A percentile compares a stretch with the other conserved stretches of the same genome.
Evolutionary conservation across 2,888 invertebrate species (phyloP).

Genomic region (Thecophora atra): DNA sequence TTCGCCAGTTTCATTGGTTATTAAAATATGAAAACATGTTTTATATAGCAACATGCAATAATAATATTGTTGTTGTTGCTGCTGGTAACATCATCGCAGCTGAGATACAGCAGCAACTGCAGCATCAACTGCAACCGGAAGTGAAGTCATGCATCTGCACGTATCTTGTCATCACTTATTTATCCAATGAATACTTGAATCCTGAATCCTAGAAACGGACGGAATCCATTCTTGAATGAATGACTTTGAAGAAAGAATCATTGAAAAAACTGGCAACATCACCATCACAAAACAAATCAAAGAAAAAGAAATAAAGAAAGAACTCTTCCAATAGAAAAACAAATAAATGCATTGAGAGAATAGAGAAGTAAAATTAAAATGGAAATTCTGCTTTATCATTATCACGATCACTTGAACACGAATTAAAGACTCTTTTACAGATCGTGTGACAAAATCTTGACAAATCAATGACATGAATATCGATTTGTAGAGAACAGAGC

Average conservation of each 20-base stretch:
- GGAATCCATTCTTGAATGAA: background rate
- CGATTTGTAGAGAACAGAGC: no score
- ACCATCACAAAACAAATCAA: background rate
- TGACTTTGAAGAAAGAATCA: background rate
- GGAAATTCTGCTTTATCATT: background rate
- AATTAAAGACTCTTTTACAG: background rate
- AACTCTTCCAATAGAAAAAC: no score
- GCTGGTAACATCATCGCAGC: background rate
- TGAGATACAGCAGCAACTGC: background rate
- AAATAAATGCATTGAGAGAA: no score
- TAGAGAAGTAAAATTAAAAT: no score
- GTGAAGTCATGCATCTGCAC: slow-evolving; percentile 45
- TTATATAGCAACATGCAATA: background rate
- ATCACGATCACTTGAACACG: background rate
- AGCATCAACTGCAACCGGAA: slow-evolving; percentile 42
- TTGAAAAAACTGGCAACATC: background rate
- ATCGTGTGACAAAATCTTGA: no score
- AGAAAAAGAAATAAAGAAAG: no score
- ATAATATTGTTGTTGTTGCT: slow-evolving; percentile 8
- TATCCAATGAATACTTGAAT: slow-evolving; percentile 11
- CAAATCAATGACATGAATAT: no score
- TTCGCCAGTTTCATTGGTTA: slow-evolving; percentile 31
- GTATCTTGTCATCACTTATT: slow-evolving; percentile 45
- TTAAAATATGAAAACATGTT: slow-evolving; percentile 33
- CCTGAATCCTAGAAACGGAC: slow-evolving; percentile 9